Base-by-base conservation (phyloP, 37 sponge, comb jelly and placozoan genomes). In the Tethya wilhelma region DNA sequence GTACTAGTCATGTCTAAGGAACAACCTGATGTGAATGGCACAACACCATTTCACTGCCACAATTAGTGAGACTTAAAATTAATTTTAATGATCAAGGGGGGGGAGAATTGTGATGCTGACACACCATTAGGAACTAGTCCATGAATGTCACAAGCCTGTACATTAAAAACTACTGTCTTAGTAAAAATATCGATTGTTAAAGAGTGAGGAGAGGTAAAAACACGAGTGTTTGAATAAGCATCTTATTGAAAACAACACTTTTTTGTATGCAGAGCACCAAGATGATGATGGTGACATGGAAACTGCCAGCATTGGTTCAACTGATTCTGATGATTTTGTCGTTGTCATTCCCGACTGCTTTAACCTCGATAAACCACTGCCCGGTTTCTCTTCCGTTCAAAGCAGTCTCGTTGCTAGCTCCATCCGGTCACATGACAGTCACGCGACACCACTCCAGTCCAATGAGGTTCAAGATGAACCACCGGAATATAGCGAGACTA, bases 331-430 rank as follows among this genome's bases (percentile, higher is more conserved):
- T 11, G 76, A 76, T 28, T 83, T 87, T 84, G 85, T 90, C 0
- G 74, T 92, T 8, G 81, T 87, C 59, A 79, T 92, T 8, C 88
- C 92, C 2, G 78, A 78, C 25, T 92, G 92, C 44, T 92, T 92
- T 36, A 68, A 92, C 49, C 81, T 85, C 8, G 68, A 80, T 31
- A 73, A 71, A 34, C 92, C 92, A 33, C 84, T 92, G 3, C 20
- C 77, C 23, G 78, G 38, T 30, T 62, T 71, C 49, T 25, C 59
- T 23, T 53, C 79, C 1, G 79, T 44, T 26, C 37, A 28, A 58
- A 2, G 0, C 49, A 11, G 9, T 72, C 1, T 33, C 55, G 11
- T 5, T 1, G 14, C 8, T 49, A 72, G n/a, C 73, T 46, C 44
- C 53, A 49, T 8, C 64, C 1, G 9, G 78, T 77, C 78, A 63